Evolutionary conservation across 1,140 invertebrate species (phyloP), one percentile per base, ranked within the genome.

Genomic region (Teleopsis dalmanni): DNA sequence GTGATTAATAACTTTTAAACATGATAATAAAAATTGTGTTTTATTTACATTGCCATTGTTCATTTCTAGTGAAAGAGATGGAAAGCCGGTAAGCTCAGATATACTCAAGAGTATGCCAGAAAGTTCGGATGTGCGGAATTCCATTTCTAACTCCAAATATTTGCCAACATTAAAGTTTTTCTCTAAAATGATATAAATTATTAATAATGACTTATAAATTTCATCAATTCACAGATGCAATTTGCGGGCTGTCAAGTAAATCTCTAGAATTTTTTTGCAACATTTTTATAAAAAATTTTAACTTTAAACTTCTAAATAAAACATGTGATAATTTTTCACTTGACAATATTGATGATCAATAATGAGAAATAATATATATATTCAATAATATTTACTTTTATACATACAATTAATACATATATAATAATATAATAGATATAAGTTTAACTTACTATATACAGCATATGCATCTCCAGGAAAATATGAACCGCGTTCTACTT

Each of bases 391-490:
- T 33, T 9, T 19, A 4, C 27, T 31, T 10, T 38, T 14, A 9
- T 31, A 9, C 29, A 31, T n/a, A 9, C 8, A 27, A 9, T 29
- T 27, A 46, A 51, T 50, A 27, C 46, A 36, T n/a, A n/a, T n/a
- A n/a, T n/a, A n/a, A n/a, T n/a, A n/a, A n/a, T n/a, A n/a, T n/a
- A n/a, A n/a, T n/a, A n/a, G n/a, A n/a, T n/a, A n/a, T n/a, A n/a
- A n/a, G n/a, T n/a, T 48, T 27, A 42, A 69, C 77, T 78, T 75
- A 92, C 90, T 82, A 62, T 88, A 90, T 36, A 88, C 75, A 18
- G 85, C 88, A 69, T 82, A 91, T 4, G 86, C 84, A 61, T 87
- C 85, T 25, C 86, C 86, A 13, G 82, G 79, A 60, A 96, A 94
- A 68, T 87, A 93, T 0, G 87, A 88, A 36, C 89, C 91, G 37